A percentile compares a stretch with the other conserved stretches of the same genome.
These are phyloP conservation scores for Gnathonemus echidnorhynchus DNA, from an alignment of 2,113 vertebrate species.

Conservation along the genomic window DNA sequence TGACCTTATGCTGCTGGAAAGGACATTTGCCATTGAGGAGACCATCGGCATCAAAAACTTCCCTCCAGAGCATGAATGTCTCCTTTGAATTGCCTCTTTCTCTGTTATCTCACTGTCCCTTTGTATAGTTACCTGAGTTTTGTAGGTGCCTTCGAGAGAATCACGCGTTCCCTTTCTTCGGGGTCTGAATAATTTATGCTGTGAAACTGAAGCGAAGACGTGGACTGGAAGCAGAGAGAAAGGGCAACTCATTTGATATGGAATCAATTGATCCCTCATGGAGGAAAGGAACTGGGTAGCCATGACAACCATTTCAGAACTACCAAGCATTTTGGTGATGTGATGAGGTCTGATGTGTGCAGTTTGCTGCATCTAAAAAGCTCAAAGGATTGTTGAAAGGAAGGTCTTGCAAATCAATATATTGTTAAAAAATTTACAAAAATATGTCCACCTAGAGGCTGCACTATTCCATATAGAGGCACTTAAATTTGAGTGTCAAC, in stretches of 20 bases:
- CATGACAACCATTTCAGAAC: constrained; percentile 28
- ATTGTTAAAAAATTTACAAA: not conserved
- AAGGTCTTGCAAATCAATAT: not conserved
- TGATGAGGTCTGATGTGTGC: not conserved
- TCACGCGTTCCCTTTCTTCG: not conserved
- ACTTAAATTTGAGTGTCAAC: not conserved
- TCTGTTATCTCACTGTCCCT: not conserved
- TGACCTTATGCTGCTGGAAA: not conserved
- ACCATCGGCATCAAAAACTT: not conserved
- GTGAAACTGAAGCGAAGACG: constrained; percentile 18
- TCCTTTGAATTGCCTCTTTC: not conserved
- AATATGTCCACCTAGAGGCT: not conserved
- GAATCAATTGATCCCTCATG: constrained; percentile 60
- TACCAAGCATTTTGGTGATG: constrained; percentile 14
- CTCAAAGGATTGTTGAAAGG: not conserved
- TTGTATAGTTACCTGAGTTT: constrained; percentile 8
- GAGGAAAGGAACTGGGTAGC: constrained; percentile 48
- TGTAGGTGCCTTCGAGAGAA: not conserved
- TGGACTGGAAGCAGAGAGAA: constrained; percentile 11
- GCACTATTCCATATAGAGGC: not conserved
- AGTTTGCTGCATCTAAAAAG: not conserved
- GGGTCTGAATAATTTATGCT: constrained; percentile 20
- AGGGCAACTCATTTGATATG: constrained; percentile 55
- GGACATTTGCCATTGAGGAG: not conserved
- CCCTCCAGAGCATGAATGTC: not conserved